Base-by-base conservation (phyloP, 2,797 vertebrate genomes). In the Scarus forsteni region DNA sequence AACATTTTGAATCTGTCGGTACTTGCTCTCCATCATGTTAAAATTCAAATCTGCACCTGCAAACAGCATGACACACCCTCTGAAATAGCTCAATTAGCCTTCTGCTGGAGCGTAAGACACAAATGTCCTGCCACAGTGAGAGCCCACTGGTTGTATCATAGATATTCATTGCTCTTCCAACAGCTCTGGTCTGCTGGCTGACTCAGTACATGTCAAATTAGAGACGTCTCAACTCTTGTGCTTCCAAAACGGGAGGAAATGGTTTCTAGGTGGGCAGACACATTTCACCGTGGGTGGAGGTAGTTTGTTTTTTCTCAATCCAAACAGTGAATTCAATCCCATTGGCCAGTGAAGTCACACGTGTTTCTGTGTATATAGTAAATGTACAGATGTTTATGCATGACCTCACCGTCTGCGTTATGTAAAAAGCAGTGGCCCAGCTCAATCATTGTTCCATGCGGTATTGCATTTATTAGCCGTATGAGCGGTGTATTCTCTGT, bases 151-250 rank as follows among this genome's bases (percentile, higher is more conserved):
- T 75, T 77, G 39, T 60, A 71, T 73, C 76, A 85, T 60, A 76
- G 70, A 78, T 73, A 76, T 83, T 79, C 62, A 70, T 77, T 81
- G 60, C 3, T 8, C 62, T 77, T 79, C 75, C 80, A 79, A 75
- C 54, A 73, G 59, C 62, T 43, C 34, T n/a, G n/a, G n/a, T n/a
- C n/a, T 57, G 57, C 44, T 54, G 65, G 81, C 82, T 86, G 84
- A 89, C 73, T 90, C 81, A 81, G 75, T 83, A 73, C 43, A 87
- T 73, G 67, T 88, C 66, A 78, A 76, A 75, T 81, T 80, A 82
- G 50, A 45, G 52, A 63, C 42, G 50, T 76, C 45, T 85, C 61
- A 57, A 67, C 50, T 68, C 51, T 70, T 53, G 62, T 81, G 12
- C 65, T 40, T 69, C 64, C 60, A 80, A 80, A 55, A 73, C 9